Evolutionary conservation across 2,888 invertebrate species (phyloP), one percentile per base, ranked within the genome.

Genomic region (Leptura quadrifasciata): DNA sequence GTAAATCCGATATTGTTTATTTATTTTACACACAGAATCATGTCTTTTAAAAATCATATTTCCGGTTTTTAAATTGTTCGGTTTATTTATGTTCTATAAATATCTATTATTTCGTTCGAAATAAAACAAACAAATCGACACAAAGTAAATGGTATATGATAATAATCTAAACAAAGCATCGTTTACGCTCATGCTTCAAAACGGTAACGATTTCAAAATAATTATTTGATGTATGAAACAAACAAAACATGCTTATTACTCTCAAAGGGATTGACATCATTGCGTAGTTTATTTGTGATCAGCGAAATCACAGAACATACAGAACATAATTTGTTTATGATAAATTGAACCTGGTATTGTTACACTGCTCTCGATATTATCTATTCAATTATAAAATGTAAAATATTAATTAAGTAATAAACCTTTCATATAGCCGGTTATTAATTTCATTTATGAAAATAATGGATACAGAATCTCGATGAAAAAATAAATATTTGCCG

Each of bases 41-140:
- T 24, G 52, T n/a, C 10, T 52, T 10, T 47, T 69, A 47, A 68
- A 68, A 69, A 58, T 31, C 58, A 15, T 21, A 24, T 47, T 58
- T 69, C 35, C 69, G 35, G 69, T 58, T 69, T 69, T 58, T 39
- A 35, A 12, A 39, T 15, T 39, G 20, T n/a, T 10, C 39, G 20
- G 58, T 69, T 69, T 69, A 57, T 69, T 69, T 58, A 21, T 39
- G 58, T 21, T 57, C 69, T 54, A 58, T 58, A 69, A 69, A 58
- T 69, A 69, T 24, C 35, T 35, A 58, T 21, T 54, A 58, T 58
- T 58, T 58, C 35, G 20, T 9, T 31, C 17, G 57, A 39, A 18
- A 20, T 69, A 58, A 58, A 55, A 69, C 39, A 69, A 69, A 69
- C 69, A 57, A 15, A 35, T 35, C 65, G 10, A 4, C 20, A 58